Conservation (phyloP, 2,888 invertebrate species). For the Parapristionchus giblindavisi region DNA sequence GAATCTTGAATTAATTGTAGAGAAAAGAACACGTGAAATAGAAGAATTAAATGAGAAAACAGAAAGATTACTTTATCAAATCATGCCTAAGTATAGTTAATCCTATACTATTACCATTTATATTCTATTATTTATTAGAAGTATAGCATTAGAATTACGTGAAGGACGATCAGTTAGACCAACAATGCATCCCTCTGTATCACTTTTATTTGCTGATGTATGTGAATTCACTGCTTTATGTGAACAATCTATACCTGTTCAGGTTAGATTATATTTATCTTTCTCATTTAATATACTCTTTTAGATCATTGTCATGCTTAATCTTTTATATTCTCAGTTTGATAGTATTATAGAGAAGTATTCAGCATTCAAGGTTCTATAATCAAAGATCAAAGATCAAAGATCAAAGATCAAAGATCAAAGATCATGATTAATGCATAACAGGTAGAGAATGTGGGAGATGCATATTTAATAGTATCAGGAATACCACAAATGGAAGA, state of each 20-base stretch:
- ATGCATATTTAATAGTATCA: conserved; percentile 54
- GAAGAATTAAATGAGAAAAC: conserved; percentile 49
- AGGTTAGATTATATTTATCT: conserved; percentile 39
- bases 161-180: conserved; percentile 48
- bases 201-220: conserved; percentile 53
- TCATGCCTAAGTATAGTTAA: conserved; percentile 49
- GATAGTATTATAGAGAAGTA: conserved; percentile 50
- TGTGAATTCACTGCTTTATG: conserved; percentile 54
- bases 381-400: not conserved
- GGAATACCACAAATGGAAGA: conserved; percentile 51
- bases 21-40: conserved; percentile 50
- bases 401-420: not conserved
- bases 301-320: conserved; percentile 53
- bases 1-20: conserved; percentile 55
- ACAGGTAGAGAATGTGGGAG: conserved; percentile 55
- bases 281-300: not conserved
- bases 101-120: not conserved
- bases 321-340: conserved; percentile 54
- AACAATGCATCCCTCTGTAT: conserved; percentile 49
- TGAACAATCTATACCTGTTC: conserved; percentile 54
- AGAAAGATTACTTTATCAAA: conserved; percentile 50
- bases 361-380: conserved; percentile 53
- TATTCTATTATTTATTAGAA: conserved; percentile 41
- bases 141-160: conserved; percentile 48
- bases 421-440: not conserved